Conservation (phyloP, 2,797 vertebrate species). For the Peromyscus attwateri region DNA sequence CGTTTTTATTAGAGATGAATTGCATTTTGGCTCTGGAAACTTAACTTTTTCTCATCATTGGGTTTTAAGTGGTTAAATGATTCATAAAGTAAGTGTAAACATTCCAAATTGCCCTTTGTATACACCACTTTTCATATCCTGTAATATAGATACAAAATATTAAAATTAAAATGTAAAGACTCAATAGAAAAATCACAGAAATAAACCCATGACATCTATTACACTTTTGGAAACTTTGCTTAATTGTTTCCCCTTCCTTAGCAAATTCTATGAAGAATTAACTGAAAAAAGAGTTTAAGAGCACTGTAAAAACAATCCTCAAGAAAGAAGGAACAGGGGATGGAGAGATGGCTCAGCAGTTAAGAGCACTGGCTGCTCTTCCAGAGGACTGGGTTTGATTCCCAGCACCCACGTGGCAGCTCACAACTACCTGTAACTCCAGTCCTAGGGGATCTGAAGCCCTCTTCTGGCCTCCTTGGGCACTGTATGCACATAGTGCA, state of each 20-base stretch:
- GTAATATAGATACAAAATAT: conserved; percentile 81
- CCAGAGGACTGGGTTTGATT: neutral
- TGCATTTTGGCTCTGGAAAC: conserved; percentile 73
- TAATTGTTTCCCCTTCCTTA: conserved; percentile 55
- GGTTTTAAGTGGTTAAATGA: conserved; percentile 87
- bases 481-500: no score
- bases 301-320: neutral
- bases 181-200: conserved; percentile 71
- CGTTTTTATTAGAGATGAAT: conserved; percentile 74
- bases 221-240: conserved; percentile 73
- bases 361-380: neutral
- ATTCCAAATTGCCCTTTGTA: conserved; percentile 82
- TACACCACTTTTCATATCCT: conserved; percentile 81
- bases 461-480: neutral
- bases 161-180: conserved; percentile 81
- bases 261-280: conserved; percentile 53
- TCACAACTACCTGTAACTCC: neutral
- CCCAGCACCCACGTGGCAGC: neutral
- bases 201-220: conserved; percentile 66
- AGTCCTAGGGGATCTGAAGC: neutral
- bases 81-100: conserved; percentile 86
- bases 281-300: neutral
- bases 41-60: conserved; percentile 83
- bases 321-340: conserved; percentile 48
- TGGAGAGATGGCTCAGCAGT: neutral